A percentile compares a stretch with the other conserved stretches of the same genome.
Evolutionary conservation across 2,113 vertebrate species (phyloP).

Genomic region (Gobio gobio): DNA sequence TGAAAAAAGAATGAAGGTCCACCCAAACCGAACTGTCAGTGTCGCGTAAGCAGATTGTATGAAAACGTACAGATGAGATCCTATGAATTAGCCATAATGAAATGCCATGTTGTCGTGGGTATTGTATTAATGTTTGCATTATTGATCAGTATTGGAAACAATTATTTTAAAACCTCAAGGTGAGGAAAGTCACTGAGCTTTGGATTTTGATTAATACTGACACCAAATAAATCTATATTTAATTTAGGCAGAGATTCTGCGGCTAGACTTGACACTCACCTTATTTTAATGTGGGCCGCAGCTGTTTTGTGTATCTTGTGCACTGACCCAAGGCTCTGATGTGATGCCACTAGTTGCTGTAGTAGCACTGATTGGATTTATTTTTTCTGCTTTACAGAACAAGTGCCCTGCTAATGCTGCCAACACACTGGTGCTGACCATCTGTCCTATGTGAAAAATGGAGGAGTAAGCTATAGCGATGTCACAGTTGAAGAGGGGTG

Average conservation of each 20-base stretch:
- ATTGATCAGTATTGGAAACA: conserved; percentile 8
- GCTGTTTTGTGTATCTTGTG: conserved; percentile 20
- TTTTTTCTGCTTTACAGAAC: conserved; percentile 26
- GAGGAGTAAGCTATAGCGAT: neutral
- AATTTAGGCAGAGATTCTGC: neutral
- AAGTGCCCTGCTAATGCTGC: conserved; percentile 24
- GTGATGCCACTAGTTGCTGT: conserved; percentile 24
- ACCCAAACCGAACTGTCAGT: neutral
- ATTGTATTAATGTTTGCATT: neutral
- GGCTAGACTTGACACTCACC: neutral
- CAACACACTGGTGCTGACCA: conserved; percentile 49
- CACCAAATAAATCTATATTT: conserved; percentile 39
- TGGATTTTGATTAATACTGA: conserved; percentile 16
- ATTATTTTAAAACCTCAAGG: neutral
- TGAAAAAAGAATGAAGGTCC: neutral
- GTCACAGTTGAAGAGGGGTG: neutral
- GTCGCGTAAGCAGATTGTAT: neutral
- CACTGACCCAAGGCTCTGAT: neutral
- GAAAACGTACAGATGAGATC: neutral
- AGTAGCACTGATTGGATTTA: conserved; percentile 29
- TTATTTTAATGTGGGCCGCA: conserved; percentile 22
- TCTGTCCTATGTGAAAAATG: conserved; percentile 46
- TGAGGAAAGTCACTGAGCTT: neutral
- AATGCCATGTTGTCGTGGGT: neutral
- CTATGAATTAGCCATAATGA: neutral